Percentiles rank a stretch among this genome's conserved stretches.
Conservation (phyloP, 2,797 vertebrate species). For the Darevskia nairensis region DNA sequence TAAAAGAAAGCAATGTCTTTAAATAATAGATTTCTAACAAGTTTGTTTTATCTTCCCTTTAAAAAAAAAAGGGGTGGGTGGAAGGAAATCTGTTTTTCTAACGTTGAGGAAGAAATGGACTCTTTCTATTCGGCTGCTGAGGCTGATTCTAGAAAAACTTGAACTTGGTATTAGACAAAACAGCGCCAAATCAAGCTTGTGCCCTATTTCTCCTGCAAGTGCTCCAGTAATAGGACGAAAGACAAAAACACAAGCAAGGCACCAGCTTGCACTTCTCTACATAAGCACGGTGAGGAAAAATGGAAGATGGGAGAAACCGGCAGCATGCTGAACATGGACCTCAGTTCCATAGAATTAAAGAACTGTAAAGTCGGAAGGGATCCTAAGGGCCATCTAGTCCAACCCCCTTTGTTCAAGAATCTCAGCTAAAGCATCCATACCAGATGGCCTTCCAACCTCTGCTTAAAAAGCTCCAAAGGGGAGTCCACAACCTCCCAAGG, state of each 20-base stretch:
- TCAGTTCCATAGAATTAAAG: background rate
- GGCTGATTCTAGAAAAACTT: background rate
- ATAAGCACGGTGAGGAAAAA: accelerated
- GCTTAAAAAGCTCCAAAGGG: too few species aligned
- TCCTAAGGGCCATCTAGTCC: too few species aligned
- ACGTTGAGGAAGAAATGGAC: background rate
- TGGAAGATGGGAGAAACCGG: accelerated
- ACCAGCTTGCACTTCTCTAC: accelerated
- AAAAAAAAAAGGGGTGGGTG: background rate
- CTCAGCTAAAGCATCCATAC: too few species aligned
- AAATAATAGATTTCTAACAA: background rate
- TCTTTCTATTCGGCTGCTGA: background rate
- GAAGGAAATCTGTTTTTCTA: background rate
- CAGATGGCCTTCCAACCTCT: too few species aligned
- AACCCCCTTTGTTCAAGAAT: too few species aligned
- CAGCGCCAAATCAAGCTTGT: background rate
- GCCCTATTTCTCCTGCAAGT: background rate
- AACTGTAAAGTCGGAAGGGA: too few species aligned
- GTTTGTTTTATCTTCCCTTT: background rate
- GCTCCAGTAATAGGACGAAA: background rate
- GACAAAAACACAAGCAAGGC: background rate
- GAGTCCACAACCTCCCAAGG: too few species aligned
- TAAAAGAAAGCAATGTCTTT: background rate
- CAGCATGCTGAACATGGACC: background rate
- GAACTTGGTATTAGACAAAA: background rate